A percentile compares a stretch with the other conserved stretches of the same genome.
These are phyloP conservation scores for Falcaria lacertinaria DNA, from an alignment of 2,888 invertebrate species.

Conservation along the genomic window DNA sequence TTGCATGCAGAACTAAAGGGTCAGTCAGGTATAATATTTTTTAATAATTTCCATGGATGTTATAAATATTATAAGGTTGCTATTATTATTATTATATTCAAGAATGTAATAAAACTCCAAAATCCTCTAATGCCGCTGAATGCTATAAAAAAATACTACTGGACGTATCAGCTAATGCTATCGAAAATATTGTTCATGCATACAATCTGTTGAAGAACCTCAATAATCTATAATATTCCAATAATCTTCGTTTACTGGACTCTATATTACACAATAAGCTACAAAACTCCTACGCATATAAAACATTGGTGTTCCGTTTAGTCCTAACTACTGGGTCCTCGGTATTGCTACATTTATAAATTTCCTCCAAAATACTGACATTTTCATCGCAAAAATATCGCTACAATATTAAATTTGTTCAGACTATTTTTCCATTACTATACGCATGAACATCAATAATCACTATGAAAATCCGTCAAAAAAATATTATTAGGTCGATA, in stretches of 20 bases:
- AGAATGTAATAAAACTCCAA: background rate
- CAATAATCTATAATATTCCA: constrained; percentile 20
- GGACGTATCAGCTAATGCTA: constrained; percentile 66
- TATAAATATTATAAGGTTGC: too few relatives aligned
- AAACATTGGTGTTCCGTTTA: constrained; percentile 71
- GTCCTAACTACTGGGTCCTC: constrained; percentile 70
- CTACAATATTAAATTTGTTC: constrained; percentile 61
- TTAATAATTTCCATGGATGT: too few relatives aligned
- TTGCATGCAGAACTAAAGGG: too few relatives aligned
- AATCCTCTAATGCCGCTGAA: constrained; percentile 14
- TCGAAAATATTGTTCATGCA: constrained; percentile 33
- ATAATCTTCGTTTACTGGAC: constrained; percentile 33
- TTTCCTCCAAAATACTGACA: constrained; percentile 72
- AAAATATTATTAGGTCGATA: constrained; percentile 61
- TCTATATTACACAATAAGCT: constrained; percentile 58
- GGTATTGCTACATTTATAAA: constrained; percentile 56
- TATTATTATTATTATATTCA: background rate
- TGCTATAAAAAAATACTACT: constrained; percentile 33
- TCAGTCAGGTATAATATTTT: too few relatives aligned
- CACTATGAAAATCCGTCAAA: constrained; percentile 48
- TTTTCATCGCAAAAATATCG: constrained; percentile 65
- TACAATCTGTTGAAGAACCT: constrained; percentile 27
- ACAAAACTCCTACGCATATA: constrained; percentile 56
- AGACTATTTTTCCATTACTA: constrained; percentile 45
- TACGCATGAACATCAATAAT: constrained; percentile 31